Evolutionary conservation across 2,797 vertebrate species (phyloP), one percentile per base, ranked within the genome.

Genomic region (Chromobotia macracanthus): DNA sequence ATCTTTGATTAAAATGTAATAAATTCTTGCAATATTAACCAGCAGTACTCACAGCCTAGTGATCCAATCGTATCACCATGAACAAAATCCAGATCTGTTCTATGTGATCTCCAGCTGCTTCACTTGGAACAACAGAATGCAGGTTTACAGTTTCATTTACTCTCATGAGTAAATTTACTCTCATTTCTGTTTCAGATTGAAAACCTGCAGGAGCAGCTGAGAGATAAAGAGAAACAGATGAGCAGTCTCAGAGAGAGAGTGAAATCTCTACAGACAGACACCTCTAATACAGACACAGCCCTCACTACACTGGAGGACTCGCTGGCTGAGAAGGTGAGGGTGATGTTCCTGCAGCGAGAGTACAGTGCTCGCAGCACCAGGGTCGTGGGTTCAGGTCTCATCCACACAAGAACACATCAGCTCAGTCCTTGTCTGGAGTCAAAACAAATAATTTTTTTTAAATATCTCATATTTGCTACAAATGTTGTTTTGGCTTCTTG

Each of bases 141-240:
- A 21, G 11, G 55, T 11, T 58, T 23, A 28, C 2, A n/a, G n/a
- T n/a, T n/a, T n/a, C n/a, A n/a, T n/a, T n/a, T n/a, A n/a, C n/a
- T n/a, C n/a, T n/a, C n/a, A n/a, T n/a, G n/a, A n/a, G n/a, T 19
- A 38, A 5, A 8, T 53, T 19, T 23, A 18, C 4, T 31, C 25
- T 7, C 3, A 28, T 2, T 44, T 28, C n/a, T 68, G 72, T 77
- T 86, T 55, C 86, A 97, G 96, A 99, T 99, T 81, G 98, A 99
- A 88, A 99, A 99, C 87, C 94, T 99, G 60, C 98, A 98, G 85
- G 98, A 99, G 75, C 98, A 99, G 84, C 87, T 99, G 81, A 92
- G 97, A 88, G 98, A 99, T 90, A 99, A 99, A 84, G 98, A 99
- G 87, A 99, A 99, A 89, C 98, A 99, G 86, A 95, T 99, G 95